Evolutionary conservation across 2,113 vertebrate species (phyloP).

Genomic region (Circaetus cinerascens): DNA sequence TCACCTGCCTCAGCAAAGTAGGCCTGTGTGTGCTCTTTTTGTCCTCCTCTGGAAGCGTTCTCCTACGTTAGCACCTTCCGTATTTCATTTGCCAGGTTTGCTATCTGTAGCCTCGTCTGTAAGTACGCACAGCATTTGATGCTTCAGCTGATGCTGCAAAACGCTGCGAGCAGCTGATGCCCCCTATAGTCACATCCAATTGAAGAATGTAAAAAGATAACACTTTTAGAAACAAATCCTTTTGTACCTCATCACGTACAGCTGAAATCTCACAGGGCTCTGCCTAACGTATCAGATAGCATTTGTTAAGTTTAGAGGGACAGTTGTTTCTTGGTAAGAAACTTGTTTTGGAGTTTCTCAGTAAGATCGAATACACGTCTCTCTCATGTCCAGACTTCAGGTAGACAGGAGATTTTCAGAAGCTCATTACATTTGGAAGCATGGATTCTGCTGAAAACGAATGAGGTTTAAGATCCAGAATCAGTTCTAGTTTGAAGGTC

Average conservation of each 20-base stretch:
- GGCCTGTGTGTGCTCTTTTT: background rate
- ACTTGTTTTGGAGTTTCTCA: background rate
- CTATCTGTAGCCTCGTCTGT: background rate
- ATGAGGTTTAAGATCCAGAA: background rate
- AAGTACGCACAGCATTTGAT: background rate
- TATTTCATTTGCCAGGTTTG: background rate
- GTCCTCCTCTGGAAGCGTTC: background rate
- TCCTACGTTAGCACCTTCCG: background rate
- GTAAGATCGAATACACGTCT: accelerated
- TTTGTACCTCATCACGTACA: background rate
- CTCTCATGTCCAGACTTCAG: background rate
- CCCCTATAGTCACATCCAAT: background rate
- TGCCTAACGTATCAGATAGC: background rate
- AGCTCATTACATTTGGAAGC: background rate
- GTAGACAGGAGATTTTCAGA: background rate
- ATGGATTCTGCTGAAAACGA: background rate
- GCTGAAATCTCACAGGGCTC: background rate
- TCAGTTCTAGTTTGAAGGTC: background rate
- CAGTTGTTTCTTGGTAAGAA: background rate
- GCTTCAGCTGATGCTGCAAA: background rate
- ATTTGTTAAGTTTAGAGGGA: background rate
- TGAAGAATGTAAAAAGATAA: background rate
- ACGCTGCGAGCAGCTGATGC: background rate
- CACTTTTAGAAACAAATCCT: background rate
- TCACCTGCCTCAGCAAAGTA: background rate